Evolutionary conservation across 2,888 invertebrate species (phyloP), one percentile per base, ranked within the genome.

Genomic region (Atherix ibis): DNA sequence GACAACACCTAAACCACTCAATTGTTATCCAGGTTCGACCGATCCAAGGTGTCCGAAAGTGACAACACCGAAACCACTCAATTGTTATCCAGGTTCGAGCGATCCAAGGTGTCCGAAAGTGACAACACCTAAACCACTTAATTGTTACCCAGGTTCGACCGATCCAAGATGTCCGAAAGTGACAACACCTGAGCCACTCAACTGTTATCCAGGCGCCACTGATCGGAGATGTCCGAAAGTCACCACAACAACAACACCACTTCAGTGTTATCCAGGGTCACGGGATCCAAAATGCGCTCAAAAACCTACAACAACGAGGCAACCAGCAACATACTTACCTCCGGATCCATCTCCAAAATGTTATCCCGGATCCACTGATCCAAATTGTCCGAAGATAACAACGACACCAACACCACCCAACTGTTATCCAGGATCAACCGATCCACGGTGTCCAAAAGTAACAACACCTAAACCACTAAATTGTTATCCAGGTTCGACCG

Each of bases 401-500:
- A 41, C 38, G 9, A 33, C 32, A 17, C n/a, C n/a, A n/a, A 22
- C 27, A 32, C 17, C 38, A 16, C 62, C 18, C 59, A 63, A 41
- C 58, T 67, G 41, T 60, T 65, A 38, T 40, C 58, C 58, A 3
- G 58, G 59, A 6, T 49, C 49, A 9, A 48, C 38, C 1, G 58
- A 59, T 37, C 50, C 52, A 2, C 39, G 54, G 8, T 56, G 58
- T 36, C 54, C n/a, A n/a, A n/a, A n/a, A n/a, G n/a, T n/a, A n/a
- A n/a, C n/a, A n/a, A n/a, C n/a, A n/a, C n/a, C n/a, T n/a, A n/a
- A n/a, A n/a, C n/a, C n/a, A n/a, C n/a, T n/a, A n/a, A n/a, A n/a
- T n/a, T n/a, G n/a, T n/a, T n/a, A n/a, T n/a, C n/a, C n/a, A n/a
- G n/a, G n/a, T n/a, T n/a, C n/a, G n/a, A n/a, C n/a, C n/a, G n/a